Conservation (phyloP, 2,113 vertebrate species). For the Paramisgurnus dabryanus region DNA sequence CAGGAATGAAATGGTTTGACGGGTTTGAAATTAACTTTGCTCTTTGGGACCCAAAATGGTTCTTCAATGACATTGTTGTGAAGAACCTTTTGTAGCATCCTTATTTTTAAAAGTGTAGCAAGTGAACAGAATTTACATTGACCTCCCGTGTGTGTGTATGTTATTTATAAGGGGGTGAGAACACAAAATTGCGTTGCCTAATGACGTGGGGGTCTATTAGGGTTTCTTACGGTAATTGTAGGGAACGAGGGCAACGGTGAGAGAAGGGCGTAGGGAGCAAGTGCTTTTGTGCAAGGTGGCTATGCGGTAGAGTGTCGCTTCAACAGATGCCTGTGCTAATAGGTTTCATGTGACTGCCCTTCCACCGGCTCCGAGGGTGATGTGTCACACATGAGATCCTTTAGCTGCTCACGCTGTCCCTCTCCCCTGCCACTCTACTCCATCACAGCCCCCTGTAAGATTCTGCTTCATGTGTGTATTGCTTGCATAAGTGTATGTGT, state of each 20-base stretch:
- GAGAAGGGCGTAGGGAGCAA: neutral
- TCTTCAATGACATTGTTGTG: too few relatives aligned
- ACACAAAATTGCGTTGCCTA: constrained; percentile 5
- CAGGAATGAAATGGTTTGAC: too few relatives aligned
- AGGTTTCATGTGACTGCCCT: constrained; percentile 66
- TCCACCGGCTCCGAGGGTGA: constrained; percentile 66
- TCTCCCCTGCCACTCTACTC: constrained; percentile 64
- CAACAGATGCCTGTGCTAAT: constrained; percentile 65
- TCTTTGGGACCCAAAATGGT: too few relatives aligned
- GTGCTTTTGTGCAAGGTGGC: constrained; percentile 2
- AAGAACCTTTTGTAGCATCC: too few relatives aligned
- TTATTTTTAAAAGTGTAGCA: too few relatives aligned
- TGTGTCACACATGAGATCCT: constrained; percentile 71
- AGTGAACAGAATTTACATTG: neutral
- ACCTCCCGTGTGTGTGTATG: constrained; percentile 8
- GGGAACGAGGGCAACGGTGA: constrained; percentile 38
- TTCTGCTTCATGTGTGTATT: constrained; percentile 51
- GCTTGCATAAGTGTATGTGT: constrained; percentile 23
- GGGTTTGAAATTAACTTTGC: too few relatives aligned
- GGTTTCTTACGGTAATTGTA: constrained; percentile 49
- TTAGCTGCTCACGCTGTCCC: constrained; percentile 62
- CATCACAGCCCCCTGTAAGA: constrained; percentile 68
- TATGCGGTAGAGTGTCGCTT: constrained; percentile 4
- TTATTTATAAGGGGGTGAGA: constrained; percentile 2
- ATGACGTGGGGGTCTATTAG: constrained; percentile 42